Percentiles rank a stretch among this genome's conserved stretches.
phyloP scores from a whole-genome alignment of 2,888 invertebrate species.

The Pterostichus niger region DNA sequence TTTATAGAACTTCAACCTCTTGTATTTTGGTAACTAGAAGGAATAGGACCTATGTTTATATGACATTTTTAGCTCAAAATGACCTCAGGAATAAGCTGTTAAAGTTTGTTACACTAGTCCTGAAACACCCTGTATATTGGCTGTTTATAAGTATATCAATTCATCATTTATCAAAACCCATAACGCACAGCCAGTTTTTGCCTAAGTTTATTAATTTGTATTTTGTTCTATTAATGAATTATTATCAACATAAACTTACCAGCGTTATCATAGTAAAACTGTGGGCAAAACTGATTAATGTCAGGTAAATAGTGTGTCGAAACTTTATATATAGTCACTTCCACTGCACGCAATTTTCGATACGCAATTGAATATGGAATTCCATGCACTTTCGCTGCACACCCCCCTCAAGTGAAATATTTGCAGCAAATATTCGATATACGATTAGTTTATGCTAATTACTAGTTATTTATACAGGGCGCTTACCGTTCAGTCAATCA shows the following conservation, averaged over 20 bases:
- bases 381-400: constrained; percentile 47
- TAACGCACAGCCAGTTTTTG: too few species aligned
- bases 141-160: too few species aligned
- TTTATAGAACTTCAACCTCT: too few species aligned
- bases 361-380: constrained; percentile 31
- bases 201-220: too few species aligned
- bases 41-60: too few species aligned
- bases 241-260: constrained; percentile 60
- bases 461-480: constrained; percentile 31
- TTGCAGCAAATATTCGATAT: background rate
- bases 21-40: too few species aligned
- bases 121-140: too few species aligned
- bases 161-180: too few species aligned
- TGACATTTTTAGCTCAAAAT: too few species aligned
- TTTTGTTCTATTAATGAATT: background rate
- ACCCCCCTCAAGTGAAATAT: constrained; percentile 48
- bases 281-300: constrained; percentile 34
- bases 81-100: too few species aligned
- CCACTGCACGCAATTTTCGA: constrained; percentile 43
- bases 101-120: too few species aligned
- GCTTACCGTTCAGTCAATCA: background rate
- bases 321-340: constrained; percentile 36
- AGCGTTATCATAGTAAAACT: constrained; percentile 17
- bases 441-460: constrained; percentile 14
- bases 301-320: background rate